phyloP scores from a whole-genome alignment of 2,888 invertebrate species.

The Noctua pronuba region DNA sequence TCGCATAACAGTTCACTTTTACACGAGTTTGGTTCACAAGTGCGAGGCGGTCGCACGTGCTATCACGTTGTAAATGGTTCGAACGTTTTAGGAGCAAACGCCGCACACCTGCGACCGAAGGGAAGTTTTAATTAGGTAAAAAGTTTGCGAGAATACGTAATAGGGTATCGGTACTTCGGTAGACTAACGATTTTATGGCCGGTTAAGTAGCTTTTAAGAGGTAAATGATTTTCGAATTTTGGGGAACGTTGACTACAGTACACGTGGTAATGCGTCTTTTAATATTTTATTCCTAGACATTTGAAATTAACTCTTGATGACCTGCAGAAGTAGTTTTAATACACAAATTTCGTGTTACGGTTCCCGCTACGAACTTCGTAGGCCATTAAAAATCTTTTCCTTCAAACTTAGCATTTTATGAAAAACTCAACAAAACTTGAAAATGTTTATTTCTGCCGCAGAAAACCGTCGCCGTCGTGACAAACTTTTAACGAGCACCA shows the following conservation, averaged over 20 bases:
- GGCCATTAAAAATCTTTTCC: conserved; percentile 37
- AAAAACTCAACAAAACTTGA: conserved; percentile 40
- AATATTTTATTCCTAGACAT: neutral
- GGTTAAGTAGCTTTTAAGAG: conserved; percentile 58
- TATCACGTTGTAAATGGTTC: conserved; percentile 78
- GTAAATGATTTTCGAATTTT: conserved; percentile 57
- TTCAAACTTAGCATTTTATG: conserved; percentile 37
- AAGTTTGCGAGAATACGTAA: conserved; percentile 64
- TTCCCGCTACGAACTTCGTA: neutral
- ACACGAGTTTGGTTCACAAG: conserved; percentile 82
- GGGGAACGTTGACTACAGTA: neutral
- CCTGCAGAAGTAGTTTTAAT: neutral
- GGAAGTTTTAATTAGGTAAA: conserved; percentile 78
- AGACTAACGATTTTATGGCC: conserved; percentile 46
- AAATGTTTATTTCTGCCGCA: conserved; percentile 46
- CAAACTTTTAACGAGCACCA: conserved; percentile 78
- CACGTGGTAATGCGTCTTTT: neutral
- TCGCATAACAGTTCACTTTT: conserved; percentile 83
- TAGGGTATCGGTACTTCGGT: conserved; percentile 48
- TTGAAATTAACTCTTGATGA: neutral
- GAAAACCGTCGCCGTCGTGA: conserved; percentile 48
- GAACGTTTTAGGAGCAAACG: conserved; percentile 80
- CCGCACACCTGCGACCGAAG: conserved; percentile 82
- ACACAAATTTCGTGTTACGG: neutral
- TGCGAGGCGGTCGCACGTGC: conserved; percentile 86